Evolutionary conservation across 2,888 invertebrate genomes (phyloP), one percentile per base, ranked within the genome.

Genomic region (Dynastes tityus): DNA sequence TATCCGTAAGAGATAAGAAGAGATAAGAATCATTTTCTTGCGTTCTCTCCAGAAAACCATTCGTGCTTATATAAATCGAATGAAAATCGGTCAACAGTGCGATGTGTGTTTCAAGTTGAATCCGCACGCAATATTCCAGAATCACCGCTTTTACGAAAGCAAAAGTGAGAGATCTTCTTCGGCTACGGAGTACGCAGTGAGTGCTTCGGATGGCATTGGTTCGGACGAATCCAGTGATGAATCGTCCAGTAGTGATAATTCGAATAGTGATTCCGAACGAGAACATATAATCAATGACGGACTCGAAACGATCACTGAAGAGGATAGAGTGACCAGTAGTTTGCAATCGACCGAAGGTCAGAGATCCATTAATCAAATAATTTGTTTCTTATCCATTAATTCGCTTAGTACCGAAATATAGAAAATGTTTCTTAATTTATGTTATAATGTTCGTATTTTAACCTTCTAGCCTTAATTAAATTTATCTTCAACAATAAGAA

Each of bases 221-320:
- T 68, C 79, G 11, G 75, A 65, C 3, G 81, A 80, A 32, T 82
- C 81, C 68, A 81, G 80, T 63, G 80, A 80, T 73, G 83, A 81
- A 9, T 82, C 81, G 49, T 84, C 82, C 76, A 80, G 76, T 76
- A 83, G 82, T 75, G 82, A 83, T 79, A 82, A 82, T 79, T 78
- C 82, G 63, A 81, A 80, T 67, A 85, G 87, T 81, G 87, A 86
- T 51, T 84, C 84, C n/a, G 85, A 84, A 75, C 84, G 85, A 64
- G 86, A 87, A 74, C 85, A 86, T 79, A 82, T 86, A 78, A 84
- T 86, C 58, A 85, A 84, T 75, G 87, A 86, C 67, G 88, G 88
- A 45, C 81, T 89, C 82, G 88, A 87, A 63, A 89, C 89, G 6
- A 89, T 89, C 79, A 86, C 88, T 40, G 89, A 89, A 81, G 89